Base-by-base conservation (phyloP, 2,888 invertebrate genomes). In the Nysson spinosus region DNA sequence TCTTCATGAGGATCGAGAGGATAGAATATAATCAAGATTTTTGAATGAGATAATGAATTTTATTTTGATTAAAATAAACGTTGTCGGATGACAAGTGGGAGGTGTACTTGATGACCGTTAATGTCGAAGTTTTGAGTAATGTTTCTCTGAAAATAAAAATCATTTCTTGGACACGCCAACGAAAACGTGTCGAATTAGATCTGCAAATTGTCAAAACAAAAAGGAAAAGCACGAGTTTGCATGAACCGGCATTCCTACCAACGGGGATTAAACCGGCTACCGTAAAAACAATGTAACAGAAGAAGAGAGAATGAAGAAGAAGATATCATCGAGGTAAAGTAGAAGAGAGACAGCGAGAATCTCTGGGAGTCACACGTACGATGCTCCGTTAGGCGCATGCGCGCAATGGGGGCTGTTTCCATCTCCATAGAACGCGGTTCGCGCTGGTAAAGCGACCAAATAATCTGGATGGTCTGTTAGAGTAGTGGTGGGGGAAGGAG, bases 351-450 rank as follows among this genome's bases (percentile, higher is more conserved):
- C 30, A 42, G 35, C 44, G 6, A 3, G 20, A 35, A 11, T 26
- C 60, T 56, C 61, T 69, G 57, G 42, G 56, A 44, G 30, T 57
- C 60, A 63, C 69, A 73, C 68, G 64, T 60, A 71, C 55, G 17
- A 69, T 62, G 47, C 71, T 69, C 78, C 78, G 79, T 78, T 78
- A 78, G 54, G 73, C 79, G 77, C 79, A 75, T 75, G 79, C 76
- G 78, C 73, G 11, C 28, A 30, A 19, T 40, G 6, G 14, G 28
- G 65, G 60, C 60, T 50, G 61, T 72, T 67, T 62, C 73, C 77
- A 63, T 62, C 70, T 62, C 62, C 42, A 47, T 20, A 30, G 37
- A 42, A 12, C 28, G 26, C 39, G 37, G 54, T 35, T 44, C 56
- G 22, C 5, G 37, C 28, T 34, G 43, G 46, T 52, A 65, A 69